Evolutionary conservation across 2,888 invertebrate genomes (phyloP).

Genomic region (Hirtodrosophila confusa): DNA sequence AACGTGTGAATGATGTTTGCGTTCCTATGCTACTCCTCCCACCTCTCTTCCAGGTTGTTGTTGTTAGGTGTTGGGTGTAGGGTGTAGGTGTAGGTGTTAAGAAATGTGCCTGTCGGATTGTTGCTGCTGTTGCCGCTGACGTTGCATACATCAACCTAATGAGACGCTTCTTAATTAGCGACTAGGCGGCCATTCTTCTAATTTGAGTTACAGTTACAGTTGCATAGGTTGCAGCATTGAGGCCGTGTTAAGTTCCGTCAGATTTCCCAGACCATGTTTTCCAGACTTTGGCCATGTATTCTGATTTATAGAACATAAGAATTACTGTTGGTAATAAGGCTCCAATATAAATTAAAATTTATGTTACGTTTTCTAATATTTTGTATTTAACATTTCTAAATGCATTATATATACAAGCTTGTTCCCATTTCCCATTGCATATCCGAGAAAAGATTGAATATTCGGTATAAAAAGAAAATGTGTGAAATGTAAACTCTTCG

Average conservation of each 20-base stretch:
- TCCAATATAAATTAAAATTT: background rate
- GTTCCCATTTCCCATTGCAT: too few species aligned
- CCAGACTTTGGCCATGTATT: too few species aligned
- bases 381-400: too few species aligned
- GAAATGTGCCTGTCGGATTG: constrained; percentile 37
- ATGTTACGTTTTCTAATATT: background rate
- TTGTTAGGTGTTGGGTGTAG: background rate
- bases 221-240: constrained; percentile 4
- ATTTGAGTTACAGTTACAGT: constrained; percentile 51
- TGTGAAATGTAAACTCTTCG: too few species aligned
- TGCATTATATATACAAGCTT: too few species aligned
- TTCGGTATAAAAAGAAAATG: too few species aligned
- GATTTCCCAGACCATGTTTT: background rate
- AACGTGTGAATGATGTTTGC: constrained; percentile 66
- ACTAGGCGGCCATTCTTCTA: constrained; percentile 21
- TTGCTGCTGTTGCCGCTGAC: constrained; percentile 35
- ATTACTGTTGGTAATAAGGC: background rate
- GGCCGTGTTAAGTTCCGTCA: constrained; percentile 1
- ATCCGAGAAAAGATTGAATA: too few species aligned
- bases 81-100: constrained; percentile 48
- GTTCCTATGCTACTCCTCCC: constrained; percentile 19
- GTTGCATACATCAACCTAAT: constrained; percentile 62
- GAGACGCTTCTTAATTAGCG: constrained; percentile 60
- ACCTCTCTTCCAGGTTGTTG: constrained; percentile 3
- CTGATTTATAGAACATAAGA: background rate